Evolutionary conservation across 1,140 invertebrate genomes (phyloP), one percentile per base, ranked within the genome.

Genomic region (Drosophila azteca): DNA sequence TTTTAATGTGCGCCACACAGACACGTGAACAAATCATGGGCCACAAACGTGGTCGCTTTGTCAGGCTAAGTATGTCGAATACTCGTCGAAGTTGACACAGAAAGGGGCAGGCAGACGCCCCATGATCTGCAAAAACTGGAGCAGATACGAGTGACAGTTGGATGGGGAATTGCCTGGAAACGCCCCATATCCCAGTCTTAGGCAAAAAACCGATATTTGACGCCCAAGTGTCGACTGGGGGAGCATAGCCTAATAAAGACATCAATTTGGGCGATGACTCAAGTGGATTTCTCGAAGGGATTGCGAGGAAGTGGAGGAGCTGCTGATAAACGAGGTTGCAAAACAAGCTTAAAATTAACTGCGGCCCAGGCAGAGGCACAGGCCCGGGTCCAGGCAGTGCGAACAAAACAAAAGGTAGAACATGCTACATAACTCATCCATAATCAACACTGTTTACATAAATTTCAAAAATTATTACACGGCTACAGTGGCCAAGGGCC

Each of bases 361-460:
- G 81, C 80, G 48, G 64, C 55, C 57, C 11, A 3, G 75, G 75
- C 4, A 26, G 4, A 26, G 24, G 24, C 24, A 26, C 24, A 26
- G 24, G 24, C 24, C 4, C 24, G 5, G 44, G 64, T 51, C 57
- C 11, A 11, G 69, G 75, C 79, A 83, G 75, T 83, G 80, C 71
- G 79, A 82, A 78, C 67, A 83, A 70, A 82, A 82, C 78, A 87
- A 82, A 82, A 67, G 71, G 83, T 83, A 87, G 83, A 87, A 87
- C 83, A 88, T 82, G 79, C 79, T 79, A 88, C 83, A 88, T 88
- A 88, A 88, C 83, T 88, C 83, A 88, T 88, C 83, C 83, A 88
- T 88, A 88, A 88, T 88, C 83, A 88, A 88, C 83, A 88, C 83
- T 88, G 83, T 88, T 88, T 88, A 88, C 83, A 88, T 88, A 88